Base-by-base conservation (phyloP, 2,888 invertebrate genomes). In the Arctia plantaginis region DNA sequence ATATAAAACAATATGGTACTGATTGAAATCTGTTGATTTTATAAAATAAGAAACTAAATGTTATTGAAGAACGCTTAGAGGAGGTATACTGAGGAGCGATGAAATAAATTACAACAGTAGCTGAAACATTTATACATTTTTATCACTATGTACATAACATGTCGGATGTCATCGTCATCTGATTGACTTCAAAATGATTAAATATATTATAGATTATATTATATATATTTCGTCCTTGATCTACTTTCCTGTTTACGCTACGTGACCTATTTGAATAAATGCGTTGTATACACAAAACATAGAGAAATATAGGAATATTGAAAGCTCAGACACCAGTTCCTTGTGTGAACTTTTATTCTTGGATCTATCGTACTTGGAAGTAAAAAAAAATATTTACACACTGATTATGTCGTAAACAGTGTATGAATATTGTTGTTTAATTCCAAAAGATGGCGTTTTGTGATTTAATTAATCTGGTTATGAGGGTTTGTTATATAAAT, bases 261-360 rank as follows among this genome's bases (percentile, higher is more conserved):
- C 44, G 68, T 68, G 44, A 47, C 47, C 68, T 68, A 33, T 51
- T 68, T 67, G 41, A 55, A 55, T 55, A n/a, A 12, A 13, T 55
- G n/a, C 12, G n/a, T 27, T 55, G n/a, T n/a, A 55, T n/a, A 55
- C n/a, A 55, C n/a, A n/a, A 55, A 55, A 55, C 23, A 55, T 27
- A n/a, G 13, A 55, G n/a, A 55, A 3, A 59, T 59, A 27, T 59
- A 15, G 13, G 59, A 15, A 59, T 27, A 59, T 27, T 4, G 27
- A 27, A 12, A 27, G 4, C 27, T 27, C 15, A 27, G 27, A 13
- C 10, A 2, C 1, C 13, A 27, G 4, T 27, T 59, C 6, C 27
- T 27, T 59, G 12, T 27, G 27, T 59, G 13, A 55, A n/a, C 3
- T n/a, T 23, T 55, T 20, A 47, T 15, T 41, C 4, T 51, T 23